Percentiles rank a stretch among this genome's conserved stretches.
These are phyloP conservation scores for Drosophila melanosoma DNA, from an alignment of 2,888 invertebrate species.

Conservation along the genomic window DNA sequence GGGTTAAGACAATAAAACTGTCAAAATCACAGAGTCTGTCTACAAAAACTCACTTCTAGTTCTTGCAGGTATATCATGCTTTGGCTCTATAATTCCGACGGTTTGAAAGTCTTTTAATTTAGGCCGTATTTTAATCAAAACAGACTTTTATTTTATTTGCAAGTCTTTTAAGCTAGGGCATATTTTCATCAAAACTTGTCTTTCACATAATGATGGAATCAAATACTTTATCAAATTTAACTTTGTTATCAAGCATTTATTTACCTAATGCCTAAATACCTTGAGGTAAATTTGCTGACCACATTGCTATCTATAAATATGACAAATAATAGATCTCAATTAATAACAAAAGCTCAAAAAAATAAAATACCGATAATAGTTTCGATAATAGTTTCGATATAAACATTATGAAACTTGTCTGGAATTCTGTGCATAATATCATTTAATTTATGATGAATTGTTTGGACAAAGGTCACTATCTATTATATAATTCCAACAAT, in stretches of 20 bases:
- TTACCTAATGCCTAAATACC: conserved; percentile 9
- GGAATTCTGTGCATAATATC: conserved; percentile 11
- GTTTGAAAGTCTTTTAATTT: background rate
- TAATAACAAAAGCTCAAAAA: conserved; percentile 30
- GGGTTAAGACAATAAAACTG: conserved; percentile 1
- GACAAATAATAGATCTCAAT: conserved; percentile 33
- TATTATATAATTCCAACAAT: conserved; percentile 14
- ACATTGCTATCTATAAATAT: conserved; percentile 22
- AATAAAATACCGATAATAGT: conserved; percentile 26
- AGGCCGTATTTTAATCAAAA: background rate
- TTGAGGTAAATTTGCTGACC: conserved; percentile 45
- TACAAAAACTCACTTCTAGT: conserved; percentile 7
- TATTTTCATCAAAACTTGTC: background rate
- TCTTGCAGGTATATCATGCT: background rate
- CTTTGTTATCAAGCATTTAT: conserved; percentile 32
- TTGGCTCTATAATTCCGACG: too few relatives aligned
- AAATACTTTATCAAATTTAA: background rate
- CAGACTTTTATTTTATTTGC: background rate
- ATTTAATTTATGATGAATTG: conserved; percentile 40
- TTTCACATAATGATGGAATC: background rate
- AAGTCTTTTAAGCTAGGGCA: background rate
- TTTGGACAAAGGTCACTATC: conserved; percentile 19
- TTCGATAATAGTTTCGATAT: conserved; percentile 28
- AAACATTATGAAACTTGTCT: conserved; percentile 28
- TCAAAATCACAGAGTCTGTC: conserved; percentile 10